Evolutionary conservation across 2,888 invertebrate species (phyloP).

Genomic region (Eupithecia exiguata): DNA sequence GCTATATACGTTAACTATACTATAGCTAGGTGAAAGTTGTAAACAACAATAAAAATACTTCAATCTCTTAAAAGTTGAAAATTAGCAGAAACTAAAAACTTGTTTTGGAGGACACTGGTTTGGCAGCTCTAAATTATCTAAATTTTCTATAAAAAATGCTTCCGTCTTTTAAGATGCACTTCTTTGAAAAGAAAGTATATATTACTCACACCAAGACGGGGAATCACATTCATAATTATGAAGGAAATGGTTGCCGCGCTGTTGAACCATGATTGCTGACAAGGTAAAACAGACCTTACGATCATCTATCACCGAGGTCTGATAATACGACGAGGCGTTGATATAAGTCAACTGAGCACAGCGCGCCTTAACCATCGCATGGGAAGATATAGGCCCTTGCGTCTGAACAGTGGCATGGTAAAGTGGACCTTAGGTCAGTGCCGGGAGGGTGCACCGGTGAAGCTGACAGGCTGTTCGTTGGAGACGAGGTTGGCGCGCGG

Average conservation of each 20-base stretch:
- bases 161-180: conserved; percentile 18
- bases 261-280: neutral
- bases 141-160: conserved; percentile 28
- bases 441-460: conserved; percentile 86
- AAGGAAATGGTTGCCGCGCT: conserved; percentile 6
- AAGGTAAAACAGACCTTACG: conserved; percentile 15
- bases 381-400: conserved; percentile 1
- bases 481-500: conserved; percentile 90
- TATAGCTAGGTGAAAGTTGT: conserved; percentile 29
- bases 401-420: conserved; percentile 14
- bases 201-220: neutral
- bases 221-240: neutral
- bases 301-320: conserved; percentile 1
- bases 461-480: conserved; percentile 91
- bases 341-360: neutral
- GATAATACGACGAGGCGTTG: neutral
- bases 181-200: conserved; percentile 2
- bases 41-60: conserved; percentile 27
- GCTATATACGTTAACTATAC: conserved; percentile 35
- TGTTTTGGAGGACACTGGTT: conserved; percentile 42
- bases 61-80: conserved; percentile 20
- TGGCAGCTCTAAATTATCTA: conserved; percentile 26
- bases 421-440: conserved; percentile 52
- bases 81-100: conserved; percentile 17
- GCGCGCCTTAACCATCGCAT: conserved; percentile 1